phyloP scores from a whole-genome alignment of 2,113 vertebrate species.

The Theropithecus gelada region DNA sequence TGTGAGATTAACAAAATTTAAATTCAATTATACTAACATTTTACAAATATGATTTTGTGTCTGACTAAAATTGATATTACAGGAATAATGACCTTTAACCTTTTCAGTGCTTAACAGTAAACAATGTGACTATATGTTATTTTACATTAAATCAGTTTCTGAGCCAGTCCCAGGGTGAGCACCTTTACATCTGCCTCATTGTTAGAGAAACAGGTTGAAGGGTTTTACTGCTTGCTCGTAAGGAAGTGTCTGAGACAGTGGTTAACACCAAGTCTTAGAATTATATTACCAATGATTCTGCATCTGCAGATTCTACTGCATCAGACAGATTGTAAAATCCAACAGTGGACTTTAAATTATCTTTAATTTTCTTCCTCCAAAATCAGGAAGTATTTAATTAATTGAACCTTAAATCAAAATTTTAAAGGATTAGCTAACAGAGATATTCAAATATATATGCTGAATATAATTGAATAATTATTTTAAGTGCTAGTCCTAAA shows the following conservation, averaged over 20 bases:
- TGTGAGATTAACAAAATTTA: background rate
- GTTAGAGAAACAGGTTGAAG: background rate
- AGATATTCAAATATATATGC: background rate
- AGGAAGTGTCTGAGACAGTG: background rate
- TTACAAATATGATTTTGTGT: background rate
- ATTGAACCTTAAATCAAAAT: background rate
- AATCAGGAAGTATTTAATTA: background rate
- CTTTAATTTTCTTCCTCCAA: background rate
- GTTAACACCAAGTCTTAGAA: background rate
- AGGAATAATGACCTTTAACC: background rate
- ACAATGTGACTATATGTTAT: background rate
- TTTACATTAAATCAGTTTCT: background rate
- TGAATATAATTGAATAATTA: background rate
- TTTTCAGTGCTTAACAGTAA: background rate
- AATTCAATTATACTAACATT: background rate
- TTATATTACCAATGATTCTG: background rate
- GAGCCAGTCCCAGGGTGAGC: background rate
- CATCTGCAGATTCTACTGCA: background rate
- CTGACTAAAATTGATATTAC: background rate
- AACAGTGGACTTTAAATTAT: background rate
- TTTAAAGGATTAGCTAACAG: background rate
- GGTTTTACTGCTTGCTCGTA: background rate
- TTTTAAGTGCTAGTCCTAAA: background rate
- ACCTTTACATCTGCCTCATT: background rate
- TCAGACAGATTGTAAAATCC: background rate